A percentile compares a stretch with the other conserved stretches of the same genome.
These are phyloP conservation scores for Scaptomyza polygonia DNA, from an alignment of 2,888 invertebrate species.

Conservation along the genomic window DNA sequence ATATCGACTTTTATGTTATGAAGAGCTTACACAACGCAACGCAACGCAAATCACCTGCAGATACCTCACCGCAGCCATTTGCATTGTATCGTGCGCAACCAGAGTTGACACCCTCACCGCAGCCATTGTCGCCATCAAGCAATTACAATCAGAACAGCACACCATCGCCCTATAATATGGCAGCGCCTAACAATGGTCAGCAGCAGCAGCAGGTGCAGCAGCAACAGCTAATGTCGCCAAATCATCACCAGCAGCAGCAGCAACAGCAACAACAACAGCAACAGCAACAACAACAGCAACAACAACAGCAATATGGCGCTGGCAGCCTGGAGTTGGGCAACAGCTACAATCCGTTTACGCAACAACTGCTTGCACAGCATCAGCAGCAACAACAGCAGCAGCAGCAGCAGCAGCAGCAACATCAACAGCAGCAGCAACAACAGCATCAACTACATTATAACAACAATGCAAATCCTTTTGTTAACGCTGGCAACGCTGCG, in stretches of 20 bases:
- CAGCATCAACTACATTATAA: conserved; percentile 64
- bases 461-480: conserved; percentile 73
- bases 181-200: conserved; percentile 62
- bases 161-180: conserved; percentile 81
- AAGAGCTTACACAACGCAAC: not conserved
- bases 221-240: conserved; percentile 70
- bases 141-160: conserved; percentile 81
- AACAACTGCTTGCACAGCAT: conserved; percentile 61
- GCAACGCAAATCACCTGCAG: conserved; percentile 60
- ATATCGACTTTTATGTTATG: not conserved
- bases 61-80: conserved; percentile 83
- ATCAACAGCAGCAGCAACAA: conserved; percentile 52
- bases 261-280: conserved; percentile 59
- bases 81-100: conserved; percentile 78
- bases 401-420: conserved; percentile 56
- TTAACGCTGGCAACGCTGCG: conserved; percentile 43
- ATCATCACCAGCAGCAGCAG: conserved; percentile 67
- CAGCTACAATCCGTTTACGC: conserved; percentile 68
- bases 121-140: conserved; percentile 82
- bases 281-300: too few relatives aligned
- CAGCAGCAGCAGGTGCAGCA: conserved; percentile 58
- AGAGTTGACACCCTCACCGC: conserved; percentile 83
- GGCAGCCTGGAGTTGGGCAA: conserved; percentile 54
- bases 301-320: conserved; percentile 48
- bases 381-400: conserved; percentile 66